Conservation (phyloP, 2,888 invertebrate genomes). For the Xestia ashworthii region DNA sequence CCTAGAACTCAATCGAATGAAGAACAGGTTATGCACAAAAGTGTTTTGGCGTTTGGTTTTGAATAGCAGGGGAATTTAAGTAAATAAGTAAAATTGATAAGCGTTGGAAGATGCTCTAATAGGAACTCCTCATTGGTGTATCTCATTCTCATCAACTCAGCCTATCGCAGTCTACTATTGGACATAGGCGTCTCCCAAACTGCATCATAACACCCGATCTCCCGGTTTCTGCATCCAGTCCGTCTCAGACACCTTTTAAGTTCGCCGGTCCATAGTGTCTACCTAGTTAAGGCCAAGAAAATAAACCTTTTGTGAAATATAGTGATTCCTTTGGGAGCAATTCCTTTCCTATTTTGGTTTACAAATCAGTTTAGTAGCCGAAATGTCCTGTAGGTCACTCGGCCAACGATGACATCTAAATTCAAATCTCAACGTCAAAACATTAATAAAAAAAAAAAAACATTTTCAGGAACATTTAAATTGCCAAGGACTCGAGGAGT, state of each 20-base stretch:
- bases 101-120: no score
- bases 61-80: neutral
- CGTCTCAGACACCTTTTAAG: neutral
- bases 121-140: no score
- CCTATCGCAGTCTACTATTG: neutral
- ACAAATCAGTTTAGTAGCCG: neutral
- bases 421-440: neutral
- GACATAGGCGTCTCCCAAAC: neutral
- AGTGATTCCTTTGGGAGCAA: neutral
- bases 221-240: neutral
- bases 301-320: neutral
- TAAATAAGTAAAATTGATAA: no score
- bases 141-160: neutral
- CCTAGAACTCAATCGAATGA: conserved; percentile 14
- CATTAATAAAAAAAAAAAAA: neutral
- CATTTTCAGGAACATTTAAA: neutral
- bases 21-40: neutral
- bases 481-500: neutral
- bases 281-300: neutral
- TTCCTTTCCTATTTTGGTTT: neutral
- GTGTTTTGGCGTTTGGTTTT: neutral
- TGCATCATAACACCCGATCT: no score
- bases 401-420: neutral
- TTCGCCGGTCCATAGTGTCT: neutral
- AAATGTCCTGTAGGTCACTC: neutral